Base-by-base conservation (phyloP, 2,888 invertebrate genomes). In the Patella depressa region DNA sequence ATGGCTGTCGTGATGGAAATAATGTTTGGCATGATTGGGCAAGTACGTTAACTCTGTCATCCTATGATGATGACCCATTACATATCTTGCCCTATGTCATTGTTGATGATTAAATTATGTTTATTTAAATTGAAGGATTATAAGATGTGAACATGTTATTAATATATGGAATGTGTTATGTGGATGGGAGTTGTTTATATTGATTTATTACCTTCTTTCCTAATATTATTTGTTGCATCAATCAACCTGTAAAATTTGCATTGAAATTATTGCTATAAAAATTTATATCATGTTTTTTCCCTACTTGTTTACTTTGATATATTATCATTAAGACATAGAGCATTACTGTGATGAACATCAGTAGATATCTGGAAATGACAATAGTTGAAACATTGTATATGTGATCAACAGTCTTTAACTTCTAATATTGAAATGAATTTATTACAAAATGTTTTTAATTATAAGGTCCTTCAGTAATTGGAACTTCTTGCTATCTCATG, bases 51-150 rank as follows among this genome's bases (percentile, higher is more conserved):
- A 94, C 95, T 86, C 93, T 94, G 89, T 93, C 94, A 89, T 95
- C 96, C 81, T 94, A 94, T 88, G 94, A 96, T 90, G 95, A 95
- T 90, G 95, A 96, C 91, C 93, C 94, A 90, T 94, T 98, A 91
- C 94, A 96, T 92, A 96, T 98, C 93, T 94, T 98, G 94, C 98
- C 98, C 93, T 98, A 98, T 93, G 97, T 97, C 93, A 95, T 97
- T 92, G 96, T 97, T 93, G 97, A 98, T 95, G 97, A 88, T 79
- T 88, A 81, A 83, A 72, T 24, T 65, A 65, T 65, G 19, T 24
- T 24, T 19, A 24, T 34, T 14, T 24, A 12, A 24, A 65, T 65
- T 65, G 19, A 65, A 24, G 19, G 24, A 19, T 24, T 65, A 24
- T 19, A 65, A 65, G 65, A 45, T 45, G 45, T 45, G 45, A 45